These are phyloP conservation scores for Sebastes taczanowskii DNA, from an alignment of 2,797 vertebrate genomes.

Conservation along the genomic window DNA sequence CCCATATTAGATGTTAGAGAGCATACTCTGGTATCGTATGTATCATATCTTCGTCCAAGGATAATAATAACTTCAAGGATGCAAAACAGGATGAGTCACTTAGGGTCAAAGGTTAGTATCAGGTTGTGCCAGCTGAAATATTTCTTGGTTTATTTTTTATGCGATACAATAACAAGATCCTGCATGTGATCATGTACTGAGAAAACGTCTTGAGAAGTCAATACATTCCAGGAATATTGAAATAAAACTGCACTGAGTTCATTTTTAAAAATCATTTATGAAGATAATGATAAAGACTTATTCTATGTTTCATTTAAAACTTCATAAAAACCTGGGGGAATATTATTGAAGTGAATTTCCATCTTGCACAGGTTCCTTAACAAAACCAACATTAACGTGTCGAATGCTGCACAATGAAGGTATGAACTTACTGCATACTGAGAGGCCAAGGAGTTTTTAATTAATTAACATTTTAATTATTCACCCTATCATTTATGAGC, in stretches of 20 bases:
- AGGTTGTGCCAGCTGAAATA: slow-evolving; percentile 35
- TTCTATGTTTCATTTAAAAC: neutral
- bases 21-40: neutral
- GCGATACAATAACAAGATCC: slow-evolving; percentile 12
- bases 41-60: slow-evolving; percentile 25
- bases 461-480: neutral
- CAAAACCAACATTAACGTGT: neutral
- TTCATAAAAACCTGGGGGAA: neutral
- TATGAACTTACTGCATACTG: neutral
- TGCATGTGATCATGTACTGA: neutral
- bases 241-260: neutral
- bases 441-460: neutral
- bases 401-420: neutral
- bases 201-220: neutral
- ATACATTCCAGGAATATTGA: neutral
- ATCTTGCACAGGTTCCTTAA: neutral
- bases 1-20: slow-evolving; percentile 16
- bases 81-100: slow-evolving; percentile 57
- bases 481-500: neutral
- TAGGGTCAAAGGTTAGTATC: slow-evolving; percentile 38
- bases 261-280: neutral
- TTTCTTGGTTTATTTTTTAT: slow-evolving; percentile 32
- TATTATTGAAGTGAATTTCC: neutral
- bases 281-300: neutral
- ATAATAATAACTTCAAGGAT: slow-evolving; percentile 17